phyloP scores from a whole-genome alignment of 2,888 invertebrate genomes.

The Boloria selene region DNA sequence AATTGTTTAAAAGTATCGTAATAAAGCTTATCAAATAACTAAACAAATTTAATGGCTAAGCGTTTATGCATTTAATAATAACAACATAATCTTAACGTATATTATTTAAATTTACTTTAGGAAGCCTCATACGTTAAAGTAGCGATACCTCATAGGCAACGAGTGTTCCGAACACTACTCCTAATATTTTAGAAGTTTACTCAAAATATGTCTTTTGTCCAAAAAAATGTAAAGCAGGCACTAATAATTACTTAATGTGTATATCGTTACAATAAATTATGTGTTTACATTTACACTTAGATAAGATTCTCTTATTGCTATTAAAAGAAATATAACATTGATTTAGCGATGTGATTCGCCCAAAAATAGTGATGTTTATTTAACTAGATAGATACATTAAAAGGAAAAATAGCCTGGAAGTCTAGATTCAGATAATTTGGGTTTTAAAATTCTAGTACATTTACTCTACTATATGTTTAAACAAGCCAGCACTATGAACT shows the following conservation, averaged over 20 bases:
- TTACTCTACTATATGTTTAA: conserved; percentile 29
- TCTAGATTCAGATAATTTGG: conserved; percentile 46
- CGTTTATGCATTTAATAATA: conserved; percentile 79
- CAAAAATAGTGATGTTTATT: conserved; percentile 59
- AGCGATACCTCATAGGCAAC: conserved; percentile 52
- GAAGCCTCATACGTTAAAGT: conserved; percentile 74
- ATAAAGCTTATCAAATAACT: conserved; percentile 77
- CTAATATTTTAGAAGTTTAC: conserved; percentile 59
- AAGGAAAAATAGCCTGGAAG: conserved; percentile 40
- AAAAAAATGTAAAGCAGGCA: conserved; percentile 76
- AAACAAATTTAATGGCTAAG: conserved; percentile 77
- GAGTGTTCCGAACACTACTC: conserved; percentile 69
- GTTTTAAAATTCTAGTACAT: conserved; percentile 30
- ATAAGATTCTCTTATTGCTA: conserved; percentile 69
- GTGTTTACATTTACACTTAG: conserved; percentile 73
- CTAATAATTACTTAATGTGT: conserved; percentile 77
- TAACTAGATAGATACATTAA: conserved; percentile 57
- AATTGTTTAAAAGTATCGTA: conserved; percentile 73
- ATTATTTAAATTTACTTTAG: conserved; percentile 68
- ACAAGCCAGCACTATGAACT: conserved; percentile 33
- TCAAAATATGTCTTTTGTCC: conserved; percentile 78
- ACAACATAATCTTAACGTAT: conserved; percentile 80
- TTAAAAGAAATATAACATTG: conserved; percentile 60
- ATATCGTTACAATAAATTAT: conserved; percentile 80
- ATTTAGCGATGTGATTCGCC: conserved; percentile 44